These are phyloP conservation scores for Cynaeus angustus DNA, from an alignment of 2,888 invertebrate species.

Conservation along the genomic window DNA sequence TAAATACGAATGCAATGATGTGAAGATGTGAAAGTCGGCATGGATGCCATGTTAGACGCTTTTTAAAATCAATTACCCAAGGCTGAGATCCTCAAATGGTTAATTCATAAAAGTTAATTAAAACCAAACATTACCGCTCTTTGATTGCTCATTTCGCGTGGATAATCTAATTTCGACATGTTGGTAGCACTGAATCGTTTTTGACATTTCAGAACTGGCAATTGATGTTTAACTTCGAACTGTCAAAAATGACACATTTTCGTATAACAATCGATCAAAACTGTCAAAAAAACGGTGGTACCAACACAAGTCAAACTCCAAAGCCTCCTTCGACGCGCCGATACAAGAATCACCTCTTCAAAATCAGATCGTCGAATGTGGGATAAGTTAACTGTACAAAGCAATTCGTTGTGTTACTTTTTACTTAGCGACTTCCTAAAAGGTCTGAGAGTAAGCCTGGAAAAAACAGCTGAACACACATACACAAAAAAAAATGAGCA, in stretches of 20 bases:
- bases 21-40: conserved; percentile 11
- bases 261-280: too few relatives aligned
- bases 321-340: too few relatives aligned
- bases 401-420: conserved; percentile 51
- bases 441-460: conserved; percentile 14
- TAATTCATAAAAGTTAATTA: conserved; percentile 23
- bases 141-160: conserved; percentile 4
- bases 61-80: conserved; percentile 16
- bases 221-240: too few relatives aligned
- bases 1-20: conserved; percentile 7
- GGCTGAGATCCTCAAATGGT: conserved; percentile 15
- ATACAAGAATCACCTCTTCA: neutral
- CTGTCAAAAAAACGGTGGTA: too few relatives aligned
- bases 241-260: too few relatives aligned
- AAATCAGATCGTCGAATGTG: conserved; percentile 48
- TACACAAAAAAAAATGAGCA: neutral
- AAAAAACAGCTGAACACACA: conserved; percentile 5
- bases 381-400: conserved; percentile 50
- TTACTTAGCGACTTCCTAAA: conserved; percentile 48
- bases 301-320: too few relatives aligned
- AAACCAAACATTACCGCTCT: too few relatives aligned
- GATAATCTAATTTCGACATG: conserved; percentile 1
- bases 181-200: neutral
- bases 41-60: conserved; percentile 6
- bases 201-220: too few relatives aligned